Percentiles rank a stretch among this genome's conserved stretches.
phyloP scores from a whole-genome alignment of 2,113 vertebrate genomes.

The Nothobranchius kuhntae region DNA sequence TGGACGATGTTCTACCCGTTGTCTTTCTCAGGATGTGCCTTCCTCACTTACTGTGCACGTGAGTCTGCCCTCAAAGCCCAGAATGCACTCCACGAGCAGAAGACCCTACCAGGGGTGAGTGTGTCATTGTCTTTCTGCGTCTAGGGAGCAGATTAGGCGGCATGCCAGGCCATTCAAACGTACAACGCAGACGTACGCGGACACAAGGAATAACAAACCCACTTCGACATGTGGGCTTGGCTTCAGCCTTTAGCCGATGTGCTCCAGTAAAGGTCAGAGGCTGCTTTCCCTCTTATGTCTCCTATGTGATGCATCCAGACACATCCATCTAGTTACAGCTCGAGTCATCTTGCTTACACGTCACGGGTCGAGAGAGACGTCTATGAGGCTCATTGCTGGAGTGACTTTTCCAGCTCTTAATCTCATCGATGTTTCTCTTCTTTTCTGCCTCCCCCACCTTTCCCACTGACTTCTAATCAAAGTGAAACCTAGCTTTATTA shows the following conservation, averaged over 20 bases:
- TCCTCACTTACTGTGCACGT: slow-evolving; percentile 80
- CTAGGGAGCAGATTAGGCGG: slow-evolving; percentile 24
- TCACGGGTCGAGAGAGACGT: slow-evolving; percentile 62
- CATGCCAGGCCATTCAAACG: slow-evolving; percentile 11
- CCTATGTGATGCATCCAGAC: slow-evolving; percentile 75
- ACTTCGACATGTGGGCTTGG: slow-evolving; percentile 61
- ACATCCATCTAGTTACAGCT: slow-evolving; percentile 62
- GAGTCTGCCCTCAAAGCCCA: slow-evolving; percentile 83
- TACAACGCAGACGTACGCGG: slow-evolving; percentile 23
- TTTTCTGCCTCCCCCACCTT: slow-evolving; percentile 32
- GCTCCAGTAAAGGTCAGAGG: slow-evolving; percentile 70
- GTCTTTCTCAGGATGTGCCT: slow-evolving; percentile 75
- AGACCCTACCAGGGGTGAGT: slow-evolving; percentile 83
- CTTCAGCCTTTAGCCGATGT: slow-evolving; percentile 62
- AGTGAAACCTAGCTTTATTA: slow-evolving; percentile 75
- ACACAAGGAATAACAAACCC: slow-evolving; percentile 49
- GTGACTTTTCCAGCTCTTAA: slow-evolving; percentile 59
- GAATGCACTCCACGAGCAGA: slow-evolving; percentile 83
- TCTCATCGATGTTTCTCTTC: slow-evolving; percentile 58
- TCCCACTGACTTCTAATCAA: slow-evolving; percentile 72
- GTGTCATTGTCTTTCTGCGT: slow-evolving; percentile 19
- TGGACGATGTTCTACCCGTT: background rate
- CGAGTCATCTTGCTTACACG: slow-evolving; percentile 67
- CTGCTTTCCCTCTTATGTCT: slow-evolving; percentile 63
- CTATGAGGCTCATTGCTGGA: slow-evolving; percentile 60